Evolutionary conservation across 2,888 invertebrate genomes (phyloP), one percentile per base, ranked within the genome.

Genomic region (Synanthedon tipuliformis): DNA sequence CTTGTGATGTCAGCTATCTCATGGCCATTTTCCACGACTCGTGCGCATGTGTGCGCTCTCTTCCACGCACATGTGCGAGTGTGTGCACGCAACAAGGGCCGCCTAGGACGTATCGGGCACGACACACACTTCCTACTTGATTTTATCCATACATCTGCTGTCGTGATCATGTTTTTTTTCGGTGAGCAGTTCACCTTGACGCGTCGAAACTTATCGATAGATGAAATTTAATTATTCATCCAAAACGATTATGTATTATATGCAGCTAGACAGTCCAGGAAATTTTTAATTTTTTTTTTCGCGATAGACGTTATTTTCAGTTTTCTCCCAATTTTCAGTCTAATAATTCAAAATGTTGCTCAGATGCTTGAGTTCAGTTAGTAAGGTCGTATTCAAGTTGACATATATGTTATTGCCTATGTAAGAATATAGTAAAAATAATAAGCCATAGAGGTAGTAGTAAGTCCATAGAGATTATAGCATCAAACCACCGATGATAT

Each of bases 1-100:
- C 61, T 69, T 74, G 75, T 81, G 79, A 79, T 81, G 82, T 79
- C 77, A 80, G 82, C 78, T 82, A 83, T 83, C 82, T 85, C 85
- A 86, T 70, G 84, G 84, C 71, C 83, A 67, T 71, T 65, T 68
- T 69, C 63, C 61, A 66, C 55, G 61, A 50, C 54, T 54, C 52
- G 57, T 53, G 61, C 57, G 56, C 53, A 55, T 58, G 56, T 58
- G 58, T 58, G 56, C 45, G 50, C 41, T 57, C 51, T 48, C 53
- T 53, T 59, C n/a, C 4, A 51, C 45, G 48, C 48, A 41, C 50
- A 55, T 56, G 58, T 54, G 16, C 34, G 40, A 60, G 63, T 68
- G 68, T 65, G 66, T 59, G 61, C 58, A 59, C 56, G 61, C 68
- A 53, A 59, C 61, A 63, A 80, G 81, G 81, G 81, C 78, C 64